Evolutionary conservation across 1,140 invertebrate genomes (phyloP).

Genomic region (Bombyx mandarina): DNA sequence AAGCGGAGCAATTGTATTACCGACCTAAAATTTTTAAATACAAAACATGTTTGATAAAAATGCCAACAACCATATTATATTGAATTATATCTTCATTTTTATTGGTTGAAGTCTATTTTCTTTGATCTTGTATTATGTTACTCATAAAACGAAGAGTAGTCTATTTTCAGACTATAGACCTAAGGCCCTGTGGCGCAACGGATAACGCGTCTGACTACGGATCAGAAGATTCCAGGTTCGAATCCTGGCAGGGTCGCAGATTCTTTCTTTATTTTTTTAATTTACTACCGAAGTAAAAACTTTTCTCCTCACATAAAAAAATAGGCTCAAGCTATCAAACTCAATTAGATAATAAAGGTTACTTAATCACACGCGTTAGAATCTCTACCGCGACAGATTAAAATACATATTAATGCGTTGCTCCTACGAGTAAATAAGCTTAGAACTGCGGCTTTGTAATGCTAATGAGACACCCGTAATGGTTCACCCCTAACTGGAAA

Average conservation of each 20-base stretch:
- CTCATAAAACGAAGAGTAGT: background rate
- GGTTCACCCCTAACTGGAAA: background rate
- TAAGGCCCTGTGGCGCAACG: slow-evolving; percentile 87
- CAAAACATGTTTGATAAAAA: no score
- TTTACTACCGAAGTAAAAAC: slow-evolving; percentile 3
- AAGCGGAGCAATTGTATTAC: no score
- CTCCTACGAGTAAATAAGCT: slow-evolving; percentile 12
- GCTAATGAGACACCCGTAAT: slow-evolving; percentile 10
- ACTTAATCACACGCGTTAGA: background rate
- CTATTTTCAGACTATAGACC: slow-evolving; percentile 8
- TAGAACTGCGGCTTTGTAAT: slow-evolving; percentile 16
- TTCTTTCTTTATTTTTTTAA: slow-evolving; percentile 22
- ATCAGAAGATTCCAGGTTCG: slow-evolving; percentile 91
- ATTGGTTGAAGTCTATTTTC: no score
- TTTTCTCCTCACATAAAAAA: no score
- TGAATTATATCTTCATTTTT: no score
- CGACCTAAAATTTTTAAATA: no score
- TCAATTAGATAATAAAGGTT: no score
- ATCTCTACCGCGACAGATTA: background rate
- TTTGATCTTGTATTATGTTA: no score
- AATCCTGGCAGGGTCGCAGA: slow-evolving; percentile 85
- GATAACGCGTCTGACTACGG: slow-evolving; percentile 84
- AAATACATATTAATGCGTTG: slow-evolving; percentile 5
- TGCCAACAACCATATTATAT: no score
- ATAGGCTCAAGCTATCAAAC: no score